These are phyloP conservation scores for Ondatra zibethicus DNA, from an alignment of 2,113 vertebrate genomes.

Conservation along the genomic window DNA sequence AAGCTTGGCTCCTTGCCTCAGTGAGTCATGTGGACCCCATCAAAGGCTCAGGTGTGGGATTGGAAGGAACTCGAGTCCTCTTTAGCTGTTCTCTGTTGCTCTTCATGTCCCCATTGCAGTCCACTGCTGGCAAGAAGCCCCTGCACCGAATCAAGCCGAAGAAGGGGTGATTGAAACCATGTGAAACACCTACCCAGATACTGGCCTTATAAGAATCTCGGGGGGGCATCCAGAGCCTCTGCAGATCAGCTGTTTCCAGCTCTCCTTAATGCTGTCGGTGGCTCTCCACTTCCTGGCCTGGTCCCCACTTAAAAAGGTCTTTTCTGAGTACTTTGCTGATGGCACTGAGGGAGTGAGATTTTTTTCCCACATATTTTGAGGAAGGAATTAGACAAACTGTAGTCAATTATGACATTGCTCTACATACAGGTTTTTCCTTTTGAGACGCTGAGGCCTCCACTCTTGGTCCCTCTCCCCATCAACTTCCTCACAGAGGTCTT, in stretches of 20 bases:
- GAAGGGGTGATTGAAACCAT: not conserved
- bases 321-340: not conserved
- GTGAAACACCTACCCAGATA: not conserved
- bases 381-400: not conserved
- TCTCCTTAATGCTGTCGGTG: not conserved
- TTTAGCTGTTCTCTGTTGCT: not conserved
- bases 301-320: not conserved
- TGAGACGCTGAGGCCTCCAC: not conserved
- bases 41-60: not conserved
- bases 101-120: not conserved
- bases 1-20: conserved; percentile 26
- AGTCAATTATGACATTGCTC: not conserved
- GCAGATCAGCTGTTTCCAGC: not conserved
- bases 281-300: not conserved
- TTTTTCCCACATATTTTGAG: not conserved
- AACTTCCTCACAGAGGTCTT: not conserved
- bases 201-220: not conserved
- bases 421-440: not conserved
- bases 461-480: not conserved
- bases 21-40: not conserved
- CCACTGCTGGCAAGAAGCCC: not conserved
- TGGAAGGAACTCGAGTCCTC: not conserved
- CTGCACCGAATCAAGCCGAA: not conserved
- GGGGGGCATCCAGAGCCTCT: not conserved
- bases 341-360: not conserved